phyloP scores from a whole-genome alignment of 2,888 invertebrate species.

The Craniophora ligustri region DNA sequence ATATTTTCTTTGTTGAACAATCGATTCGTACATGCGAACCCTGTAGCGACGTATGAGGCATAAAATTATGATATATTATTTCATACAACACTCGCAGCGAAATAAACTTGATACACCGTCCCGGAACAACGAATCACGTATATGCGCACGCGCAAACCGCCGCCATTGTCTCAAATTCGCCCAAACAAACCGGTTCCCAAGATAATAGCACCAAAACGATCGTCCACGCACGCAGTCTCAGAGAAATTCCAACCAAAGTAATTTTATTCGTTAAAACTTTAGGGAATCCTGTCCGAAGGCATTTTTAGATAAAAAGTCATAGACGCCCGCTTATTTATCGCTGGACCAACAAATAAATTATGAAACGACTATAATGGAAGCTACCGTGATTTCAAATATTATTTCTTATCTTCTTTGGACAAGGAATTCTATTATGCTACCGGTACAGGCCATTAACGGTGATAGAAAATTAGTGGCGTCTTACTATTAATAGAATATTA shows the following conservation, averaged over 20 bases:
- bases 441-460: slow-evolving; percentile 47
- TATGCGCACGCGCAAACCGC: slow-evolving; percentile 54
- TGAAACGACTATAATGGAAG: slow-evolving; percentile 42
- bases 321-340: slow-evolving; percentile 50
- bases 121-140: slow-evolving; percentile 65
- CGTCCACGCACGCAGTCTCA: slow-evolving; percentile 54
- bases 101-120: slow-evolving; percentile 62
- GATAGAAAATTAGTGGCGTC: slow-evolving; percentile 52
- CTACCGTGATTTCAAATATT: slow-evolving; percentile 54
- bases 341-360: slow-evolving; percentile 49
- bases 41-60: slow-evolving; percentile 15
- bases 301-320: slow-evolving; percentile 57
- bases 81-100: slow-evolving; percentile 36
- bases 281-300: slow-evolving; percentile 50
- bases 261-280: slow-evolving; percentile 54
- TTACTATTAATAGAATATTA: slow-evolving; percentile 47
- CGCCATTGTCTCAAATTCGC: slow-evolving; percentile 83
- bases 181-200: slow-evolving; percentile 81
- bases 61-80: slow-evolving; percentile 51
- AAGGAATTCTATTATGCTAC: slow-evolving; percentile 50
- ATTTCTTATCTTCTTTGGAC: slow-evolving; percentile 43
- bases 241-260: slow-evolving; percentile 54
- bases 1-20: slow-evolving; percentile 27
- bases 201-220: slow-evolving; percentile 76
- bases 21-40: slow-evolving; percentile 12